These are phyloP conservation scores for Liasis olivaceus DNA, from an alignment of 2,797 vertebrate species.

Conservation along the genomic window DNA sequence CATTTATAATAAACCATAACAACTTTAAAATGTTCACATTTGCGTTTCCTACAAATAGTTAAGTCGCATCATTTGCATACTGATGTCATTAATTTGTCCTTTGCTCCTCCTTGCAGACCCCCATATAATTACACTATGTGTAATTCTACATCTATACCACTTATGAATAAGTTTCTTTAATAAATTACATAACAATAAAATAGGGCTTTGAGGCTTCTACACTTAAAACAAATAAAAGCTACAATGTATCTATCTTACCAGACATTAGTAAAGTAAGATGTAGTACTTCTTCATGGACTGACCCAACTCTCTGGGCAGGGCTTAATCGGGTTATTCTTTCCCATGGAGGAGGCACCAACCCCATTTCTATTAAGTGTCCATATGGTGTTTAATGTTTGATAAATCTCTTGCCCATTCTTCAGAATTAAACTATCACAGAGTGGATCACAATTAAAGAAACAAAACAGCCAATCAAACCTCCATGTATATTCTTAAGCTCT, in stretches of 20 bases:
- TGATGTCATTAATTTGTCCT: background rate
- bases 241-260: background rate
- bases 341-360: background rate
- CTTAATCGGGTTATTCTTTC: background rate
- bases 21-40: too few species aligned
- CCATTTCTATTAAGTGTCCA: background rate
- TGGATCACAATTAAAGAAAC: background rate
- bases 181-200: background rate
- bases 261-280: background rate
- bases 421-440: background rate
- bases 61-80: too few species aligned
- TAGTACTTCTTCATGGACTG: background rate
- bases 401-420: background rate
- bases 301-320: background rate
- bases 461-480: too few species aligned
- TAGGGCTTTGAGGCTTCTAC: background rate
- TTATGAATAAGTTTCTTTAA: background rate
- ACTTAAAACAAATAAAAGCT: background rate
- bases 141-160: too few species aligned
- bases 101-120: background rate
- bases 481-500: too few species aligned
- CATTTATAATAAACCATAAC: too few species aligned
- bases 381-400: background rate
- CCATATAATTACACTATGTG: background rate
- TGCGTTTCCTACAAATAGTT: too few species aligned